Evolutionary conservation across 2,888 invertebrate genomes (phyloP), one percentile per base, ranked within the genome.

Genomic region (Tyria jacobaeae): DNA sequence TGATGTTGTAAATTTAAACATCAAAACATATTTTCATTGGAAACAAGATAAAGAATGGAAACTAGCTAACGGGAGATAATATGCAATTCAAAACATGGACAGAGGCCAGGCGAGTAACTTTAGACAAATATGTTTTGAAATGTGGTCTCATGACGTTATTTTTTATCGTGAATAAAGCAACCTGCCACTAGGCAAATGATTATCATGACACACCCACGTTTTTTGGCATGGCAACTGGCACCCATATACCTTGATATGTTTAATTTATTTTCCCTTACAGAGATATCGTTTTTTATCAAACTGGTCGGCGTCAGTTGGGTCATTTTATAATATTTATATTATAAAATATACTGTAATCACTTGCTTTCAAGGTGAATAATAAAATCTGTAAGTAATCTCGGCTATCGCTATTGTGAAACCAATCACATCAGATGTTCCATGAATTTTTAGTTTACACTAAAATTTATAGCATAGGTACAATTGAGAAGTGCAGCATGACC

Each of bases 141-240:
- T 81, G 81, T 79, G 70, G 78, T 66, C 25, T 64, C 37, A 75
- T 87, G 88, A 91, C 91, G 92, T 88, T 83, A 81, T 78, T 66
- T 62, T 70, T 81, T 84, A 85, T 89, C 89, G 73, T 75, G 82
- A 74, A 75, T 76, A 71, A 81, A 84, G 83, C 84, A 84, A 85
- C 83, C 83, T 75, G 72, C 64, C 73, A 72, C 55, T 25, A 35
- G 70, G 64, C 71, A 76, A 83, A 80, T 81, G 83, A 84, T 85
- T 86, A 88, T 85, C 83, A 86, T 82, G 91, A 93, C 93, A 94
- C 93, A 94, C 93, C 93, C 92, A 90, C 91, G 82, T 60, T 79
- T 44, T 81, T 78, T 72, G 65, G 82, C 89, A 80, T 91, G 79
- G 90, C 87, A 91, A 94, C 92, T 63, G 71, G 54, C 57, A 21